Evolutionary conservation across 2,113 vertebrate species (phyloP), one percentile per base, ranked within the genome.

Genomic region (Oncorhynchus clarkii): DNA sequence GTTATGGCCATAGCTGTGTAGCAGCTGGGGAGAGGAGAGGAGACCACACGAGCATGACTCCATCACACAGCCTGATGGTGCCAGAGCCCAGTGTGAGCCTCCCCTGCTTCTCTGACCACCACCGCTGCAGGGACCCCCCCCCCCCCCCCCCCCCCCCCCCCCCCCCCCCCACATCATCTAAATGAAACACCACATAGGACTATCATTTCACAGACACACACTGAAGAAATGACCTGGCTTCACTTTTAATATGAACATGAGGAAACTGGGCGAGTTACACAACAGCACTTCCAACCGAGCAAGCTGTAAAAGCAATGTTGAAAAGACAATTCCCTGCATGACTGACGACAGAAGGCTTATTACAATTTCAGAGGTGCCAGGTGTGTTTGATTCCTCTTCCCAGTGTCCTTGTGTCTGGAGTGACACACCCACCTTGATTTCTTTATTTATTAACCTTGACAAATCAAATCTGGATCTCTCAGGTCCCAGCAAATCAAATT

Each of bases 401-500:
- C 31, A 31, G 48, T 87, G 87, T 86, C 86, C 86, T 83, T 86
- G 85, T 82, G 88, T 90, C 85, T 87, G 79, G 78, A 87, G 89
- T 78, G 82, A 90, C 81, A 84, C 83, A 72, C 82, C 90, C 90
- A 88, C 88, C 90, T 90, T 88, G 87, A 89, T 90, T 89, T 64
- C 89, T 86, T 88, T 91, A 82, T 87, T 89, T 90, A 90, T 90
- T 88, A 91, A 92, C 89, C 89, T 92, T 92, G 89, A 90, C 88
- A 85, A 86, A 91, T 83, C 84, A 85, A 88, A 89, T 89, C 80
- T 81, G 82, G 82, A 86, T 88, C 80, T 60, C 67, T 85, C 81
- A 67, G 57, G 73, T 31, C 73, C 67, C 78, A 73, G 82, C 83
- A 84, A n/a, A n/a, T n/a, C n/a, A n/a, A n/a, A n/a, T n/a, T n/a